Evolutionary conservation across 2,888 invertebrate genomes (phyloP).

Genomic region (Silvanus unidentatus): DNA sequence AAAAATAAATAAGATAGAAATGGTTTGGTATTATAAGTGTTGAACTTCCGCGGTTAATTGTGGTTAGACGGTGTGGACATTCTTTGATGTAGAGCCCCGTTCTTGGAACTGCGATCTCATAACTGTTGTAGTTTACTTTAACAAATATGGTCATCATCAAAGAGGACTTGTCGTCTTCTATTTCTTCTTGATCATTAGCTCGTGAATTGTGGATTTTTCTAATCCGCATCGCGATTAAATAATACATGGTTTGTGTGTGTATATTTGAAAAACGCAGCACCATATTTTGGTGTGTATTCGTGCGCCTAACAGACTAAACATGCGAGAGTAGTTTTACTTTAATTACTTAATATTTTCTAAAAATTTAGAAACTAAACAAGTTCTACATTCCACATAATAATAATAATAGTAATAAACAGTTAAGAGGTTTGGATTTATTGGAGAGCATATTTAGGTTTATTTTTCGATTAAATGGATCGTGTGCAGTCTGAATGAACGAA

Average conservation of each 20-base stretch:
- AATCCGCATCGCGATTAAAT: background rate
- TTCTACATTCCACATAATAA: too few relatives aligned
- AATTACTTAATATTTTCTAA: too few relatives aligned
- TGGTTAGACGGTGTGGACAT: constrained; percentile 6
- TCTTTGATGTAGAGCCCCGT: constrained; percentile 6
- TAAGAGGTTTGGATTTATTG: too few relatives aligned
- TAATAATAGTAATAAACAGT: too few relatives aligned
- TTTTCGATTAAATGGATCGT: constrained; percentile 5
- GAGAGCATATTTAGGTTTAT: background rate
- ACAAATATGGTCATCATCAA: constrained; percentile 6
- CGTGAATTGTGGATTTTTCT: background rate
- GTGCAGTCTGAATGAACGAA: constrained; percentile 7
- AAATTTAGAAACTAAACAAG: too few relatives aligned
- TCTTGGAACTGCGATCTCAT: constrained; percentile 6
- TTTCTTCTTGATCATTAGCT: constrained; percentile 1
- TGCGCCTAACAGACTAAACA: too few relatives aligned
- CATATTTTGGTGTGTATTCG: too few relatives aligned
- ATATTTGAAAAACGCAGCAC: too few relatives aligned
- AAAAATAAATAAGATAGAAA: background rate
- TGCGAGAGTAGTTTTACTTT: too few relatives aligned
- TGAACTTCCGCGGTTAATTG: constrained; percentile 6
- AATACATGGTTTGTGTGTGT: too few relatives aligned
- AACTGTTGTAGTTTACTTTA: constrained; percentile 6
- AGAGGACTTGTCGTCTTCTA: constrained; percentile 3
- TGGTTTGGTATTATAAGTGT: constrained; percentile 1